Percentiles rank a stretch among this genome's conserved stretches.
Evolutionary conservation across 2,113 vertebrate species (phyloP).

Genomic region (Arizona elegans): DNA sequence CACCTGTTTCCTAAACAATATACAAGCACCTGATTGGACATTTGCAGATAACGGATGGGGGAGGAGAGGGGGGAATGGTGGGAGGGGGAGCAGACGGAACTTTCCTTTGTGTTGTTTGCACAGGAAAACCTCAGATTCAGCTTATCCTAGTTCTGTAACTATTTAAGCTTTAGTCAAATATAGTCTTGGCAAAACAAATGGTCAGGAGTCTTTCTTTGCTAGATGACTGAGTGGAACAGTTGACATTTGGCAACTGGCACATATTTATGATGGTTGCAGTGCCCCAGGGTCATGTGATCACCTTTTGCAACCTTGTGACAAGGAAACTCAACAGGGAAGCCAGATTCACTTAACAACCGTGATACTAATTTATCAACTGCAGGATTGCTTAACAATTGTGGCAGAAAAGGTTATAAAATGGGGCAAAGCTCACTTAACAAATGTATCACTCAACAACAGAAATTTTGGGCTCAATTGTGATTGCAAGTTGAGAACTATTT

Average conservation of each 20-base stretch:
- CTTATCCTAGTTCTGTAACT: neutral
- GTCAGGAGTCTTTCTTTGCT: neutral
- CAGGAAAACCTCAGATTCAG: too few species aligned
- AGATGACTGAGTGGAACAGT: neutral
- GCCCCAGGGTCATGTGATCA: neutral
- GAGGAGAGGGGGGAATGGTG: too few species aligned
- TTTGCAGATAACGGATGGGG: too few species aligned
- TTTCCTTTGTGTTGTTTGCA: too few species aligned
- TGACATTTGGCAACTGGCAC: neutral
- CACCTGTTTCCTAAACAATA: too few species aligned
- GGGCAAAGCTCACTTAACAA: neutral
- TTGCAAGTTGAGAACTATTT: neutral
- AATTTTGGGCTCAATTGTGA: neutral
- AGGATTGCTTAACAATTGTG: neutral
- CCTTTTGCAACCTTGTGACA: neutral
- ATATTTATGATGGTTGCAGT: neutral
- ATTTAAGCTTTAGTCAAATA: neutral
- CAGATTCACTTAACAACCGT: neutral
- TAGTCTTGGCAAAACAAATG: neutral
- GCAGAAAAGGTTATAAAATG: neutral
- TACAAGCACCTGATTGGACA: too few species aligned
- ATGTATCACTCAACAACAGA: neutral
- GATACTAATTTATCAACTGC: neutral
- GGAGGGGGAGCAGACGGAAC: too few species aligned
- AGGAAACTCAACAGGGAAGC: neutral